Conservation (phyloP, 2,113 vertebrate species). For the Thalassarche chlororhynchos region DNA sequence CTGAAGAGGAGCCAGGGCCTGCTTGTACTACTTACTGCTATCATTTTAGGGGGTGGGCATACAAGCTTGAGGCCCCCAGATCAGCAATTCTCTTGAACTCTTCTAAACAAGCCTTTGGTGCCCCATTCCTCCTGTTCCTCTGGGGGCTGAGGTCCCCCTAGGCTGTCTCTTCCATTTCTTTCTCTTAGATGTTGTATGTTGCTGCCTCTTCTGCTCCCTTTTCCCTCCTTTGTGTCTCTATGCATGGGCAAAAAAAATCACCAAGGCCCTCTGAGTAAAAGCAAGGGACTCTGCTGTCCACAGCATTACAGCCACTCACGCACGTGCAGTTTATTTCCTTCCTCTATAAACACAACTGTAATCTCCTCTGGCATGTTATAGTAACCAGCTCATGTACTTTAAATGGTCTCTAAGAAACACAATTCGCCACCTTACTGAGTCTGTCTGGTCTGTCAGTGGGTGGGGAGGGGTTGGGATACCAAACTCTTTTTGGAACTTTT, state of each 20-base stretch:
- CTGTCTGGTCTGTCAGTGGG: conserved; percentile 35
- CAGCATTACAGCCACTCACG: neutral
- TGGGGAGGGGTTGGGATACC: neutral
- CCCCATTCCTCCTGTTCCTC: neutral
- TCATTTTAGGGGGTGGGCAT: conserved; percentile 1
- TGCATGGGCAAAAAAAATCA: conserved; percentile 40
- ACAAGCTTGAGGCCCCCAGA: conserved; percentile 8
- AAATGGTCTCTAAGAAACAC: conserved; percentile 44
- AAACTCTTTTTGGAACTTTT: neutral
- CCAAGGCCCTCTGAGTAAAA: conserved; percentile 28
- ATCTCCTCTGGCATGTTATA: conserved; percentile 47
- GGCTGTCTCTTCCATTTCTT: conserved; percentile 32
- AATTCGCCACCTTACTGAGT: conserved; percentile 28
- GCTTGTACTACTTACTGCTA: conserved; percentile 15
- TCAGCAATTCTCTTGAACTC: conserved; percentile 20
- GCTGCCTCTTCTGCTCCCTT: neutral
- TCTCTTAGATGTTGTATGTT: conserved; percentile 37
- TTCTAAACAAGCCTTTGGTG: conserved; percentile 20
- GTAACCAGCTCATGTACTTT: conserved; percentile 57
- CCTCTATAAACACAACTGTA: conserved; percentile 25
- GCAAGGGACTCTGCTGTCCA: conserved; percentile 17
- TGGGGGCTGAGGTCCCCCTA: neutral
- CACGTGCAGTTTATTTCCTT: conserved; percentile 32
- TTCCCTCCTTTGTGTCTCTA: conserved; percentile 7
- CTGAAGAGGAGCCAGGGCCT: conserved; percentile 72